phyloP scores from a whole-genome alignment of 2,113 vertebrate species.

The Epinephelus moara region DNA sequence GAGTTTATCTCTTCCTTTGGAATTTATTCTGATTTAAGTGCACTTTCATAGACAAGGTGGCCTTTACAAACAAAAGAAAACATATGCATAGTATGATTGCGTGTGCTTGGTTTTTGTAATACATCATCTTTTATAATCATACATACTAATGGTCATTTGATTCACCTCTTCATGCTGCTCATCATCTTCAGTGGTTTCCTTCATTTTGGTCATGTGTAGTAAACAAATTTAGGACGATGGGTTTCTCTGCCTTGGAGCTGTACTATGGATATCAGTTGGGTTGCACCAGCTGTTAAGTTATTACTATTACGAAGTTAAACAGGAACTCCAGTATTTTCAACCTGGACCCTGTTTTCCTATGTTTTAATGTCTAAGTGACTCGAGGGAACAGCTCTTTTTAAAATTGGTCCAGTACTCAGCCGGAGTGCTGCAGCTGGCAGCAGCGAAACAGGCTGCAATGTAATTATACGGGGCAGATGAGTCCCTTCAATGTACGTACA shows the following conservation, averaged over 20 bases:
- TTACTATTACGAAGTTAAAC: not conserved
- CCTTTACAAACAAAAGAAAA: not conserved
- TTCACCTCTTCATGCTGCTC: not conserved
- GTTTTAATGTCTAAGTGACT: too few species aligned
- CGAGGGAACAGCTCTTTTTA: too few species aligned
- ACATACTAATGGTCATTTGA: not conserved
- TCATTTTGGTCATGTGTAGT: not conserved
- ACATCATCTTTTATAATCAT: not conserved
- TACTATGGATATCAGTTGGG: not conserved
- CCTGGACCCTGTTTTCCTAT: too few species aligned
- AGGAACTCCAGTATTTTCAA: too few species aligned
- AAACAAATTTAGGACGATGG: not conserved
- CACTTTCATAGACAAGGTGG: not conserved
- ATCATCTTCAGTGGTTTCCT: constrained; percentile 11
- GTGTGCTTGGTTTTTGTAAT: not conserved
- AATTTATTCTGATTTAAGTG: constrained; percentile 34
- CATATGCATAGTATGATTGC: not conserved
- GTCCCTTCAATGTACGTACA: too few species aligned
- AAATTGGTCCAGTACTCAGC: too few species aligned
- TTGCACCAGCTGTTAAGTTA: not conserved
- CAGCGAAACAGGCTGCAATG: too few species aligned
- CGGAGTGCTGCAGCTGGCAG: too few species aligned
- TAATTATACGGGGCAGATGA: too few species aligned
- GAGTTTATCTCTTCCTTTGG: not conserved
- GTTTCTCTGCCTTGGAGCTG: not conserved